phyloP scores from a whole-genome alignment of 2,888 invertebrate genomes.

The Agonopterix alstromeriana region DNA sequence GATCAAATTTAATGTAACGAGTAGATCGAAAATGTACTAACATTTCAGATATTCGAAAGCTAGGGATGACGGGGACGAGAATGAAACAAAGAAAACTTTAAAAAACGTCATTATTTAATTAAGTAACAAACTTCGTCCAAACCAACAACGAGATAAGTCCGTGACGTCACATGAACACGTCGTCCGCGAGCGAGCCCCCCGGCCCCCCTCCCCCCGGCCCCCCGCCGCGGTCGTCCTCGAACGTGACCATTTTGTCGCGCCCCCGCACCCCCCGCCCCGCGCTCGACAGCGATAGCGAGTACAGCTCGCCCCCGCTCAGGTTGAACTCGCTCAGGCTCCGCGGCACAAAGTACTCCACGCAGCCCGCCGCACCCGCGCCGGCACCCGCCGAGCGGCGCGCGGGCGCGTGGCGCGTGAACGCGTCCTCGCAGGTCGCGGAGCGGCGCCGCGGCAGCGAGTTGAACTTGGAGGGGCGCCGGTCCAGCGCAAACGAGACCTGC shows the following conservation, averaged over 20 bases:
- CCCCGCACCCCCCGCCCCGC: conserved; percentile 37
- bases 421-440: conserved; percentile 48
- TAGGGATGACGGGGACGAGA: neutral
- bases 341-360: conserved; percentile 89
- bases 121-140: conserved; percentile 50
- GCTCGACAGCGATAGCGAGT: conserved; percentile 29
- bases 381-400: conserved; percentile 78
- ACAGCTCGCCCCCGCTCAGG: conserved; percentile 73
- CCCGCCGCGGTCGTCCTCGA: conserved; percentile 80
- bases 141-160: conserved; percentile 23
- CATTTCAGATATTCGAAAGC: too few species aligned
- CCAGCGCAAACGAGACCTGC: conserved; percentile 54
- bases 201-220: conserved; percentile 27
- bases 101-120: conserved; percentile 36
- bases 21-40: too few species aligned
- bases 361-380: conserved; percentile 75
- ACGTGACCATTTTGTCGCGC: conserved; percentile 88
- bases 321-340: conserved; percentile 90
- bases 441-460: conserved; percentile 75
- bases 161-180: conserved; percentile 87
- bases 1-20: too few species aligned
- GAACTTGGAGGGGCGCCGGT: conserved; percentile 63
- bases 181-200: conserved; percentile 79
- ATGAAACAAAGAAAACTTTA: conserved; percentile 6
- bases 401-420: conserved; percentile 81